Evolutionary conservation across 2,113 vertebrate genomes (phyloP).

Genomic region (Crotalus horridus): DNA sequence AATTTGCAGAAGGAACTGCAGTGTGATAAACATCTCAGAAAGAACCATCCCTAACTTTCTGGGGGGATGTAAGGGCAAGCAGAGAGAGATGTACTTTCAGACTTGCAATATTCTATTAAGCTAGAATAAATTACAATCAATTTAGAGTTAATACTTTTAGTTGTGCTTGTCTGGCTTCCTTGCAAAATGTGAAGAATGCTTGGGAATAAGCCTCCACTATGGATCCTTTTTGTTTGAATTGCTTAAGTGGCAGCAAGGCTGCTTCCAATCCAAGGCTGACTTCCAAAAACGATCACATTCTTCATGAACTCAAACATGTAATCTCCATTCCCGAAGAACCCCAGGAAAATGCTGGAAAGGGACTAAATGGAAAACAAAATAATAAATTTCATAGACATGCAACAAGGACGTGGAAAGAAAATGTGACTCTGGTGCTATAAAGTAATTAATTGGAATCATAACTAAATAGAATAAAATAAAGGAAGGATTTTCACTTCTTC

Average conservation of each 20-base stretch:
- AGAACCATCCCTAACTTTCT: not conserved
- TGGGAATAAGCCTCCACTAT: not conserved
- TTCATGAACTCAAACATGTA: not conserved
- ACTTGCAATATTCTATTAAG: not conserved
- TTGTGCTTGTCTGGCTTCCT: not conserved
- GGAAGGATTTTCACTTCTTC: conserved; percentile 63
- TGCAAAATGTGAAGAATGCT: not conserved
- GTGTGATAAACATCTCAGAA: not conserved
- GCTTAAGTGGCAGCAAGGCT: not conserved
- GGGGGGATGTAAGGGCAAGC: not conserved
- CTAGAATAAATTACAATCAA: not conserved
- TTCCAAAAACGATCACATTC: not conserved
- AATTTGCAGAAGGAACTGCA: not conserved
- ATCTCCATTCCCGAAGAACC: not conserved
- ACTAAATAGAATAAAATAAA: conserved; percentile 52
- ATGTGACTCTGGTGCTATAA: not conserved
- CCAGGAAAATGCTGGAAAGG: conserved; percentile 1
- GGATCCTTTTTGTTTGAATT: not conserved
- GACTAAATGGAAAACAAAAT: conserved; percentile 1
- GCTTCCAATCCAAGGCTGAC: not conserved
- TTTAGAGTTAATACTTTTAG: not conserved
- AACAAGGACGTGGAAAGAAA: not conserved
- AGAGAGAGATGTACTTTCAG: not conserved
- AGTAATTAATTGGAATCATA: conserved; percentile 28
- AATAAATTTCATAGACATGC: not conserved